Evolutionary conservation across 2,797 vertebrate species (phyloP), one percentile per base, ranked within the genome.

Genomic region (Basileuterus tristriatus): DNA sequence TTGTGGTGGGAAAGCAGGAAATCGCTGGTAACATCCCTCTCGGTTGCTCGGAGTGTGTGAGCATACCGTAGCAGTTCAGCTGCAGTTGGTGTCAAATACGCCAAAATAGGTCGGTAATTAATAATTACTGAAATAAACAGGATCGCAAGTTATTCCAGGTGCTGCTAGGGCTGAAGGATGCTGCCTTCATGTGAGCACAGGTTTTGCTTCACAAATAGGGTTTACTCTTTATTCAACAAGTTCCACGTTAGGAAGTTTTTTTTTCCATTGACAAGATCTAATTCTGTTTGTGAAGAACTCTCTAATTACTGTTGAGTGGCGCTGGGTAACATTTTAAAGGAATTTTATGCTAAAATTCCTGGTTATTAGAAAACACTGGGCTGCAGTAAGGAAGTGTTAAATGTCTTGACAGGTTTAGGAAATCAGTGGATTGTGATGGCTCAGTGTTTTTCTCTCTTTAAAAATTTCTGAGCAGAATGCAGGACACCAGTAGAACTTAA

Each of bases 401-500:
- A 83, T 90, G 90, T 91, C 87, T 92, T 91, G 78, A 86, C 94
- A 84, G 89, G 86, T 97, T 96, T 84, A 93, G 94, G 83, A 92
- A 87, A 68, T 58, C 90, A 75, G 27, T 93, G 95, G 94, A 80
- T 92, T 93, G 90, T 75, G 81, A n/a, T 90, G 78, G 93, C 96
- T 96, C 89, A 36, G 55, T 91, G 75, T 84, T 96, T 87, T 39
- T 96, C 39, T 95, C 69, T 82, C 30, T 82, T 41, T 15, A 53
- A 68, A 82, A 72, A 47, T 41, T 43, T 91, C 34, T 91, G 71
- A 65, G 83, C 87, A 92, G 27, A 77, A 81, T 63, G 77, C 55
- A 50, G 89, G 58, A 75, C 50, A 63, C 77, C 37, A 71, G 72
- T 88, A 85, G 91, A 95, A 91, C 83, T 81, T 81, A 72, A 76